These are phyloP conservation scores for Cyrtodaria siliqua DNA, from an alignment of 2,888 invertebrate species.

Conservation along the genomic window DNA sequence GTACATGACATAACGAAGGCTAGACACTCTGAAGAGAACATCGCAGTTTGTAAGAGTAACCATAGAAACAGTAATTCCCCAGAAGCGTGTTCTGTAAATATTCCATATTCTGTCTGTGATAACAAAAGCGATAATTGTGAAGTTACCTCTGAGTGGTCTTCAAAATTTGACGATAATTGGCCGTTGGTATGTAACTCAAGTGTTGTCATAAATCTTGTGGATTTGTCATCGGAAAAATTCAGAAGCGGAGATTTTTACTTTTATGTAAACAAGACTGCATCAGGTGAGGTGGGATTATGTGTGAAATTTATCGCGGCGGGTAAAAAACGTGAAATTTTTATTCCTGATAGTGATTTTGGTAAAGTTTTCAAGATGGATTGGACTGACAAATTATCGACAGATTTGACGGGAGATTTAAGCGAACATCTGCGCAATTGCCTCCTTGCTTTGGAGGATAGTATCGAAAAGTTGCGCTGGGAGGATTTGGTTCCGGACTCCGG, in stretches of 20 bases:
- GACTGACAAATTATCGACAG: slow-evolving; percentile 35
- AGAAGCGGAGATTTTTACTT: slow-evolving; percentile 55
- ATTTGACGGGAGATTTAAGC: slow-evolving; percentile 56
- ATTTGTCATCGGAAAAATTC: slow-evolving; percentile 30
- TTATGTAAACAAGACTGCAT: slow-evolving; percentile 44
- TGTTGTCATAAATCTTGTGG: no score
- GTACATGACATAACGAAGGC: no score
- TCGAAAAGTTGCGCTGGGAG: slow-evolving; percentile 67
- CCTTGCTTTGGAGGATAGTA: slow-evolving; percentile 64
- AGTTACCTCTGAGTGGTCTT: no score
- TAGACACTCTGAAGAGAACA: no score
- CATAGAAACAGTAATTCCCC: no score
- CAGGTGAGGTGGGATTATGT: slow-evolving; percentile 49
- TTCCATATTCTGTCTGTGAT: no score
- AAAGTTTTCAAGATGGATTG: slow-evolving; percentile 68
- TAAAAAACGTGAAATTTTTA: no score
- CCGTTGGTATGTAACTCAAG: no score
- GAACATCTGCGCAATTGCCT: slow-evolving; percentile 61
- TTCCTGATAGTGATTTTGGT: slow-evolving; percentile 56
- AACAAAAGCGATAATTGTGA: no score
- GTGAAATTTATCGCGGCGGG: slow-evolving; percentile 28
- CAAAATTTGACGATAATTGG: no score
- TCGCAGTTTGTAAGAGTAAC: no score
- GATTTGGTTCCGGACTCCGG: slow-evolving; percentile 52
- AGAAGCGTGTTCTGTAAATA: no score